phyloP scores from a whole-genome alignment of 1,140 invertebrate species.

The Manduca sexta region DNA sequence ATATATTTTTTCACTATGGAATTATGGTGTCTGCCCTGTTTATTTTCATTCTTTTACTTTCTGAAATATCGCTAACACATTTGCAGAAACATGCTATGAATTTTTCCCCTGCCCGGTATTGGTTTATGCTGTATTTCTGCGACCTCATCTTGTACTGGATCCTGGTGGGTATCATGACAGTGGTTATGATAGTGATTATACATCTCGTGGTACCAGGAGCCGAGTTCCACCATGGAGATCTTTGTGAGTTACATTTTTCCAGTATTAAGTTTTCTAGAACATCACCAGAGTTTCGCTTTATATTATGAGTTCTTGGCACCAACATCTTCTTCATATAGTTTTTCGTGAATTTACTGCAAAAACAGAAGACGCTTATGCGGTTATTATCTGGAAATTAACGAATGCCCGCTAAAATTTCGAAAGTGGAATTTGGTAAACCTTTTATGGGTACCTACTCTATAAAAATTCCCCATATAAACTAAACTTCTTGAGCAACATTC shows the following conservation, averaged over 20 bases:
- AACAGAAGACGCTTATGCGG: too few species aligned
- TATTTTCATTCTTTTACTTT: neutral
- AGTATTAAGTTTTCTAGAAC: too few species aligned
- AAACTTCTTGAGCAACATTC: too few species aligned
- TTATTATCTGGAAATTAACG: too few species aligned
- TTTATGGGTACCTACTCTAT: too few species aligned
- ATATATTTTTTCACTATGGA: too few species aligned
- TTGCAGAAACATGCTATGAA: slow-evolving; percentile 41
- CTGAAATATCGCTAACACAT: neutral
- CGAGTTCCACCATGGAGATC: slow-evolving; percentile 32
- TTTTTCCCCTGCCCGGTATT: slow-evolving; percentile 47
- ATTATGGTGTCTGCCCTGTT: too few species aligned
- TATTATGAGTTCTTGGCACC: slow-evolving; percentile 1
- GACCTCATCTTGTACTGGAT: slow-evolving; percentile 42
- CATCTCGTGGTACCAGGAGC: slow-evolving; percentile 22
- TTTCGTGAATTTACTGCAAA: too few species aligned
- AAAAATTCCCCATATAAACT: too few species aligned
- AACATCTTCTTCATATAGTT: too few species aligned
- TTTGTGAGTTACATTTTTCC: slow-evolving; percentile 25
- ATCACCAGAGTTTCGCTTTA: neutral
- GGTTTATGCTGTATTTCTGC: slow-evolving; percentile 42
- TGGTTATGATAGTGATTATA: slow-evolving; percentile 30
- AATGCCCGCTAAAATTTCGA: too few species aligned
- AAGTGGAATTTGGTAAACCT: too few species aligned
- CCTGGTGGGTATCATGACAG: slow-evolving; percentile 32